A percentile compares a stretch with the other conserved stretches of the same genome.
phyloP scores from a whole-genome alignment of 2,797 vertebrate genomes.

The Chelmon rostratus region DNA sequence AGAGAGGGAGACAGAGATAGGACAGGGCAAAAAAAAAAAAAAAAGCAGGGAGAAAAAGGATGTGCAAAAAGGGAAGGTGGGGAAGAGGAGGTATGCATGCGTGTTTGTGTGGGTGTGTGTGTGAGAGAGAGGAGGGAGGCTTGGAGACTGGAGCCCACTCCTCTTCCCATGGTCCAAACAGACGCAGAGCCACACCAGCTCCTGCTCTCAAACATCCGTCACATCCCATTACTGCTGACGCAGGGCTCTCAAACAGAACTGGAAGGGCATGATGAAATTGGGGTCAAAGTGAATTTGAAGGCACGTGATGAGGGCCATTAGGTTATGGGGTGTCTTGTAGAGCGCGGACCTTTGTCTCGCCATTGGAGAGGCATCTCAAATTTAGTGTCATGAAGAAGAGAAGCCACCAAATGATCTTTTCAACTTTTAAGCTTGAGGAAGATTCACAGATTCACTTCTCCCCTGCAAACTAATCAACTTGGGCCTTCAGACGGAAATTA shows the following conservation, averaged over 20 bases:
- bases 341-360: constrained; percentile 70
- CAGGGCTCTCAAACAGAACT: constrained; percentile 71
- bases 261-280: constrained; percentile 78
- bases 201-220: constrained; percentile 80
- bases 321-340: constrained; percentile 73
- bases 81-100: constrained; percentile 22
- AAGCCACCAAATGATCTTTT: constrained; percentile 38
- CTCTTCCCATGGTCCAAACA: constrained; percentile 82
- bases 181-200: constrained; percentile 71
- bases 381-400: constrained; percentile 48
- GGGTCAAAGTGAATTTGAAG: constrained; percentile 80
- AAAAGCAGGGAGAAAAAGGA: constrained; percentile 11
- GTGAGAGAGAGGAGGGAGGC: constrained; percentile 15
- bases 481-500: no score
- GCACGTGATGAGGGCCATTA: constrained; percentile 70
- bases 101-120: constrained; percentile 3
- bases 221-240: constrained; percentile 84
- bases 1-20: constrained; percentile 31
- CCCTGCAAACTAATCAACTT: not conserved
- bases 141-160: constrained; percentile 55
- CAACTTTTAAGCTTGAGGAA: constrained; percentile 26
- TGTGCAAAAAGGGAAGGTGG: constrained; percentile 34
- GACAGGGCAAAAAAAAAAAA: not conserved
- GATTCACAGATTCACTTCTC: not conserved
- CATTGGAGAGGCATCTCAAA: constrained; percentile 53